phyloP scores from a whole-genome alignment of 2,113 vertebrate genomes.

The Pardalotus punctatus region DNA sequence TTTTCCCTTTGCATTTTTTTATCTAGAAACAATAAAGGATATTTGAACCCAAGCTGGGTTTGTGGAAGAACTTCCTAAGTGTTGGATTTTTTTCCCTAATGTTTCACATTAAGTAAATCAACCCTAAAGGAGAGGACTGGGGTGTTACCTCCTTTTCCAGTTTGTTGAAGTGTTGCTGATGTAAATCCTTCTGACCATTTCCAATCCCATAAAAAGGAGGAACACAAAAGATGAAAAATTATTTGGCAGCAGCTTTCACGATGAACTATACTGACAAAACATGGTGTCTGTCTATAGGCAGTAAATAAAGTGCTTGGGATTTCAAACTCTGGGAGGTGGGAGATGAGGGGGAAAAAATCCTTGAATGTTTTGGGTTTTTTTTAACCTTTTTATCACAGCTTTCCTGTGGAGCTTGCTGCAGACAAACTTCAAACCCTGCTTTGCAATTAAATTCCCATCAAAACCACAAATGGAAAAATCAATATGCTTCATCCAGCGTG shows the following conservation, averaged over 20 bases:
- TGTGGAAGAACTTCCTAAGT: not conserved
- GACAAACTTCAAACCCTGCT: not conserved
- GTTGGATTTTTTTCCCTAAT: fast-evolving
- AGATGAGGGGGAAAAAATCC: not conserved
- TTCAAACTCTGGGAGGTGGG: not conserved
- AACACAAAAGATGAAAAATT: not conserved
- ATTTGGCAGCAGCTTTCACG: conserved; percentile 6
- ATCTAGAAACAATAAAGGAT: not conserved
- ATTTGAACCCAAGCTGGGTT: not conserved
- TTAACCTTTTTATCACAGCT: not conserved
- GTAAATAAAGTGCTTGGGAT: not conserved
- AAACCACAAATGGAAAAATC: conserved; percentile 20
- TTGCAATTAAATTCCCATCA: conserved; percentile 15
- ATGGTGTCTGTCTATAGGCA: not conserved
- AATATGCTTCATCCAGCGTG: not conserved
- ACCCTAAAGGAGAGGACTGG: not conserved
- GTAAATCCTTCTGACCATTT: not conserved
- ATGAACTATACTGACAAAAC: not conserved
- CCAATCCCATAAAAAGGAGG: not conserved
- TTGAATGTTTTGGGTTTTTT: not conserved
- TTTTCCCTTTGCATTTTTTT: not conserved
- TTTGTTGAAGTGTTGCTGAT: not conserved
- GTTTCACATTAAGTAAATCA: not conserved
- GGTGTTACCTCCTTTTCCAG: not conserved
- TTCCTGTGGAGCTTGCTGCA: not conserved